Conservation (phyloP, 1,140 invertebrate genomes). For the Ericerus pela region DNA sequence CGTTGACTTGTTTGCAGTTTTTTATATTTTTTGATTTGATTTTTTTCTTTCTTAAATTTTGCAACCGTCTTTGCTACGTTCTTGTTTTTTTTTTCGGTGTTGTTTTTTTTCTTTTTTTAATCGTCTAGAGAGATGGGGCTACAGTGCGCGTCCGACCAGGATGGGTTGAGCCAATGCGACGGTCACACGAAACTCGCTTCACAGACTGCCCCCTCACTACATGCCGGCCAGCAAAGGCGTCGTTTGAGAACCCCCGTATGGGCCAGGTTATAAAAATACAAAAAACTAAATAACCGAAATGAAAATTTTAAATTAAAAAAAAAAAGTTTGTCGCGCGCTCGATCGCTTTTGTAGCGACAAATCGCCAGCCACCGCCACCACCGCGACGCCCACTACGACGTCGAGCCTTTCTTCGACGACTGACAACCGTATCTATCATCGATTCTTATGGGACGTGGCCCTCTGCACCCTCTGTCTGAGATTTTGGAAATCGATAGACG, state of each 20-base stretch:
- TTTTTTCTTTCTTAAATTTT: too few species aligned
- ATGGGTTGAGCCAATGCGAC: conserved; percentile 1
- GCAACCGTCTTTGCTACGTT: conserved; percentile 12
- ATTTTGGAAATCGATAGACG: too few species aligned
- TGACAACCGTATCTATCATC: too few species aligned
- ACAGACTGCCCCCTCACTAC: conserved; percentile 6
- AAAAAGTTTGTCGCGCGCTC: too few species aligned
- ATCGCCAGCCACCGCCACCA: not conserved
- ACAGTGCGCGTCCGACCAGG: not conserved
- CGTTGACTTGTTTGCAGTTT: too few species aligned
- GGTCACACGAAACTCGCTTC: not conserved
- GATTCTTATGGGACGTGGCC: too few species aligned
- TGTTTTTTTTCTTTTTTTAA: conserved; percentile 8
- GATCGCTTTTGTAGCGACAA: not conserved
- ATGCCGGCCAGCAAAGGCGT: conserved; percentile 12
- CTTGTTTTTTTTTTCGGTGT: too few species aligned
- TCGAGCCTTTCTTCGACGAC: too few species aligned
- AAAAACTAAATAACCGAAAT: too few species aligned
- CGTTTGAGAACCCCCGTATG: conserved; percentile 23
- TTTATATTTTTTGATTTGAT: too few species aligned
- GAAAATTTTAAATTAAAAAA: conserved; percentile 12
- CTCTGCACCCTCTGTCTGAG: too few species aligned
- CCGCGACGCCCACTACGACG: not conserved
- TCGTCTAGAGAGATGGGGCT: not conserved
- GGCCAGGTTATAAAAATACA: conserved; percentile 21